Evolutionary conservation across 2,113 vertebrate genomes (phyloP).

Genomic region (Dicrurus megarhynchus): DNA sequence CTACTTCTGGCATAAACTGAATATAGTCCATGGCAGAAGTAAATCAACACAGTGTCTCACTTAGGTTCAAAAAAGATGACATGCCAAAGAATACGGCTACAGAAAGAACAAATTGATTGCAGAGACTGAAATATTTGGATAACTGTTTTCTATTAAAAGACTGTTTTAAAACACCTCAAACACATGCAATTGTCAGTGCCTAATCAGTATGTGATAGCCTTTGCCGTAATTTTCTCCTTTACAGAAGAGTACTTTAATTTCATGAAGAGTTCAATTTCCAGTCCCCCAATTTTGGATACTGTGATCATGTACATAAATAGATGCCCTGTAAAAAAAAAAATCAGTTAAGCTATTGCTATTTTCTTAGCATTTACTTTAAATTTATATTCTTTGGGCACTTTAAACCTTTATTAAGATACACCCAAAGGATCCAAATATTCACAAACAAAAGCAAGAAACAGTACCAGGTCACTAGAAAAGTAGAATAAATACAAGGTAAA

Average conservation of each 20-base stretch:
- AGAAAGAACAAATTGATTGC: not conserved
- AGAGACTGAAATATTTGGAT: not conserved
- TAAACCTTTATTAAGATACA: not conserved
- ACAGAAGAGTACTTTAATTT: not conserved
- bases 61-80: not conserved
- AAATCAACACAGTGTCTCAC: not conserved
- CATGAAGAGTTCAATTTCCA: not conserved
- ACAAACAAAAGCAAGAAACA: not conserved
- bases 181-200: not conserved
- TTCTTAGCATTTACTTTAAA: not conserved
- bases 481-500: not conserved
- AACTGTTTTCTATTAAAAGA: not conserved
- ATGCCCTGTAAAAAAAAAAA: not conserved
- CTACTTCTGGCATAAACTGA: not conserved
- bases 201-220: not conserved
- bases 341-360: not conserved
- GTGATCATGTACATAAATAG: not conserved
- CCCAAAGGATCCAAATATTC: not conserved
- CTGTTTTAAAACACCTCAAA: not conserved
- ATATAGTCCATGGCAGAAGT: not conserved
- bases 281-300: not conserved
- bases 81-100: not conserved
- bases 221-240: not conserved
- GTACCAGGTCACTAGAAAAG: not conserved
- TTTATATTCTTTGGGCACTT: not conserved